These are phyloP conservation scores for Loris lydekkerianus DNA, from an alignment of 2,797 vertebrate species.

Conservation along the genomic window DNA sequence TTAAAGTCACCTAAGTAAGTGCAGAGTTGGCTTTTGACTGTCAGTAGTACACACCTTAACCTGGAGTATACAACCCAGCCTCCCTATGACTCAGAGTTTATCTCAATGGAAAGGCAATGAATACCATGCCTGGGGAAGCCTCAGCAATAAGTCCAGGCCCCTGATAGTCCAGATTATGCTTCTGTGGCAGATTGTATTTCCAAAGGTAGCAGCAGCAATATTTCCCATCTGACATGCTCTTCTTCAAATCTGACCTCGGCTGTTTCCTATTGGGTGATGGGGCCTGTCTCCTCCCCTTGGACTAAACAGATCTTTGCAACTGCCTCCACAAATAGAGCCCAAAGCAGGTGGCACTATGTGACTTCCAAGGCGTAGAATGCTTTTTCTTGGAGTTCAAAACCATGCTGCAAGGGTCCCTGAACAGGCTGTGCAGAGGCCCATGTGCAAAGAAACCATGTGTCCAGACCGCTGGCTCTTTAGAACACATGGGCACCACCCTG, in stretches of 20 bases:
- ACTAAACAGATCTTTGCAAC: not conserved
- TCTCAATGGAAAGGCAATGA: not conserved
- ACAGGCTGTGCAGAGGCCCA: not conserved
- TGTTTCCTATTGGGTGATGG: not conserved
- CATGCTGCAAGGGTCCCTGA: not conserved
- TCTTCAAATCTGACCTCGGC: not conserved
- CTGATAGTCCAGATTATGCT: not conserved
- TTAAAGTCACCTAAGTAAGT: not conserved
- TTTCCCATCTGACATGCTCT: not conserved
- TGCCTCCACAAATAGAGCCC: not conserved
- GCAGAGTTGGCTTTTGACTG: not conserved
- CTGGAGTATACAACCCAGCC: not conserved
- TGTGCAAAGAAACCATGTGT: not conserved
- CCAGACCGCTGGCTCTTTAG: not conserved
- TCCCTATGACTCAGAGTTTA: not conserved
- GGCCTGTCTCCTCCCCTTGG: not conserved
- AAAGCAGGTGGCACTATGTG: not conserved
- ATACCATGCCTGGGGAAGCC: rapidly evolving
- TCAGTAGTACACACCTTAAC: not conserved
- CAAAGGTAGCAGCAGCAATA: not conserved
- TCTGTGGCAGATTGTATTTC: not conserved
- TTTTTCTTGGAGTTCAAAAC: not conserved
- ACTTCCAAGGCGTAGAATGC: not conserved
- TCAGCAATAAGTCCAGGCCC: not conserved
- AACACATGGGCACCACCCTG: not conserved